Base-by-base conservation (phyloP, 2,113 vertebrate species). In the Sporophila hypoxantha region DNA sequence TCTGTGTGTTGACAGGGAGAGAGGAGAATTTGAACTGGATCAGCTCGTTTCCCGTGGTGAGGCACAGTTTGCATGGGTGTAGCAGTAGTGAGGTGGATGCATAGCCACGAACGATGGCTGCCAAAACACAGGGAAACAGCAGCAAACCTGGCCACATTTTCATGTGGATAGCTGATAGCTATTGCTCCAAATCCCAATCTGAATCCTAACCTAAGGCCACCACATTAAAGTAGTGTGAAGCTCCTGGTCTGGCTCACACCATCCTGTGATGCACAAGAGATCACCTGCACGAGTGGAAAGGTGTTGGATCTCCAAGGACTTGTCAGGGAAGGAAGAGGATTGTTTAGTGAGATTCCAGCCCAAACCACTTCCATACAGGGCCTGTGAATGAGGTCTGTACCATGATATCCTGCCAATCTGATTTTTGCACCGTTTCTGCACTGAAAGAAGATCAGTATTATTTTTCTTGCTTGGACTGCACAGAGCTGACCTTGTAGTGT, bases 11-110 rank as follows among this genome's bases (percentile, higher is more conserved):
- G 91, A 91, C 90, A 55, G 77, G 26, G 64, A 75, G 74, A 88
- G 76, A 76, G 47, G 82, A 85, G 85, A 81, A 62, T 90, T 90
- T 76, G 66, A 56, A 69, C 88, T 74, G 88, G 83, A 89, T 88
- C 83, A 76, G 75, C 90, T 86, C 2, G 27, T 92, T 93, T 90
- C 66, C 78, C 80, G 46, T 56, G 68, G 50, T 7, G 5, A 90
- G 85, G 81, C 69, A 80, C 5, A 5, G 36, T 67, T 65, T 2
- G 4, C 50, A 49, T 26, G 83, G 91, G 70, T 34, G 77, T 56
- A 82, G 62, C 82, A 67, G 87, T 10, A 82, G 75, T 1, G 8
- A 60, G 55, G 46, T 67, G 56, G 55, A 82, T 36, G 30, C 44
- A 25, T 4, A 88, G 65, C 64, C 22, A 17, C 0, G 5, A 86